Conservation (phyloP, 2,888 invertebrate species). For the Yponomeuta cagnagella region DNA sequence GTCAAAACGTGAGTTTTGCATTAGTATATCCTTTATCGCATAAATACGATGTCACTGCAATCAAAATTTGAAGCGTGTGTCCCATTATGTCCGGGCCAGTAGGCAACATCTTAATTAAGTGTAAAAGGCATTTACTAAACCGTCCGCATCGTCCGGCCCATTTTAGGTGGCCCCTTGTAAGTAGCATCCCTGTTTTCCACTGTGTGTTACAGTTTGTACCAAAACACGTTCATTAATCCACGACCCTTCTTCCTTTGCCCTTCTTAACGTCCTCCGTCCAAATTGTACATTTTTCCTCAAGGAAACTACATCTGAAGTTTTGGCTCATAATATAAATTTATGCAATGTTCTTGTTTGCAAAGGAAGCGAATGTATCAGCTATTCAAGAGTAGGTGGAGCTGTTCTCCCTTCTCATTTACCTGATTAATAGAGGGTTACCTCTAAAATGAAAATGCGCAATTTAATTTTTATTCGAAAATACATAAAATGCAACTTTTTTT, state of each 20-base stretch:
- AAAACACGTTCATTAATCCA: conserved; percentile 33
- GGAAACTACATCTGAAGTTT: conserved; percentile 31
- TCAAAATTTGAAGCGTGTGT: too few species aligned
- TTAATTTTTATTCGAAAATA: too few species aligned
- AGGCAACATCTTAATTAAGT: conserved; percentile 25
- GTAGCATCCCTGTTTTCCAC: conserved; percentile 14
- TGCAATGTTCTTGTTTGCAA: conserved; percentile 51
- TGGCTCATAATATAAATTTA: conserved; percentile 42
- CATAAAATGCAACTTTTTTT: too few species aligned
- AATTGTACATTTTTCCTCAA: conserved; percentile 30
- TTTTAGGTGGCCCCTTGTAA: conserved; percentile 6
- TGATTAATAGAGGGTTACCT: too few species aligned
- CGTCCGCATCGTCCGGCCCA: conserved; percentile 5
- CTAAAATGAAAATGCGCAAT: too few species aligned
- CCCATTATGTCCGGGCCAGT: conserved; percentile 18
- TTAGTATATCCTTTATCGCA: too few species aligned
- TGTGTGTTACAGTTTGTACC: conserved; percentile 14
- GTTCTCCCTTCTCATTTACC: not conserved
- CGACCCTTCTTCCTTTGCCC: conserved; percentile 27
- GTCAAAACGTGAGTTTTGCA: too few species aligned
- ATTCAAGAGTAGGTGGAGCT: conserved; percentile 39
- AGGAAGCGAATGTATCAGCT: conserved; percentile 52
- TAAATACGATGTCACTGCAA: too few species aligned
- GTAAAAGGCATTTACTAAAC: conserved; percentile 20
- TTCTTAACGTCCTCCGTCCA: conserved; percentile 24